These are phyloP conservation scores for Gobio occitaniae DNA, from an alignment of 2,797 vertebrate species.

Conservation along the genomic window DNA sequence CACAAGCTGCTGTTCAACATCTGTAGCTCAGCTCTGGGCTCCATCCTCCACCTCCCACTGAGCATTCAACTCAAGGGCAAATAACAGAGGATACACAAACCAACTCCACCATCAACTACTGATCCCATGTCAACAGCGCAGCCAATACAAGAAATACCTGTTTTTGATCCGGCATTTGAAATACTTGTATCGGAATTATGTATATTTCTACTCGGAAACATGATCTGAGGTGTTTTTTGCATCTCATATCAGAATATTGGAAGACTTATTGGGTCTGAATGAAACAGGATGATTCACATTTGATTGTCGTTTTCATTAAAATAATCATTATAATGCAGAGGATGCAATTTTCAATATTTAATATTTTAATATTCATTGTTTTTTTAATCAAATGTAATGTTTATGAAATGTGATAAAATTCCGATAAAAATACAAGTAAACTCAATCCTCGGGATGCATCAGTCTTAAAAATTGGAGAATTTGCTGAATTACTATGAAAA, in stretches of 20 bases:
- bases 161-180: not conserved
- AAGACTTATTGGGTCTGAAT: not conserved
- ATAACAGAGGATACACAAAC: conserved; percentile 41
- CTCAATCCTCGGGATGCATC: not conserved
- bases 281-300: not conserved
- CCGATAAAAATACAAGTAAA: not conserved
- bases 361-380: not conserved
- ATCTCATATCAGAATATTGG: not conserved
- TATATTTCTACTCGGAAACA: not conserved
- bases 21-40: conserved; percentile 58
- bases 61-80: conserved; percentile 50
- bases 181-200: not conserved
- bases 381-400: not conserved
- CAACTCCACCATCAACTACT: conserved; percentile 40
- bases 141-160: not conserved
- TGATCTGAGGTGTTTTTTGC: not conserved
- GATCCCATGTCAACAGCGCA: conserved; percentile 18
- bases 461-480: not conserved
- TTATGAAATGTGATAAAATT: not conserved
- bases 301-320: not conserved
- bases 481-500: not conserved
- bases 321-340: not conserved
- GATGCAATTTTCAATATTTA: not conserved
- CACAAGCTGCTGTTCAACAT: conserved; percentile 58
- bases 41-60: conserved; percentile 48